Base-by-base conservation (phyloP, 1,140 invertebrate species). In the Zelostemma sp. region DNA sequence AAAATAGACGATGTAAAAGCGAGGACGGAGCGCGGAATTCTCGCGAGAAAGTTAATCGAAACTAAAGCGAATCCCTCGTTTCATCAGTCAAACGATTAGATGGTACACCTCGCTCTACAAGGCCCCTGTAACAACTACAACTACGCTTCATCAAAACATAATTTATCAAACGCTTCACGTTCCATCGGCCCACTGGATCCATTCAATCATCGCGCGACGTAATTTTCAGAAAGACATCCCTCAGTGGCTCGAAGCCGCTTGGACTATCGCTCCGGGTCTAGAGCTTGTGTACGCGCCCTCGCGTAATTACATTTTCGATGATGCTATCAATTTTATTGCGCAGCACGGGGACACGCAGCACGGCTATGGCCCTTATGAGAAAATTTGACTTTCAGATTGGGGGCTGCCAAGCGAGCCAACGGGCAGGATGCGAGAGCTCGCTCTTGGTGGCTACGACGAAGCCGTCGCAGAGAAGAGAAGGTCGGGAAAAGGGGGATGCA, bases 361-460 rank as follows among this genome's bases (percentile, higher is more conserved):
- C 54, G 70, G n/a, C n/a, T n/a, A 66, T 72, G 68, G 71, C 48
- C 61, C 61, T 65, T 75, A 76, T 75, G 74, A 74, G 73, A 73
- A 80, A 82, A 82, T 82, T 82, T 82, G 80, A 82, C 80, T 82
- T 82, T 81, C 78, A 82, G 80, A 82, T 82, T 78, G 77, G 72
- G 67, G 21, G 60, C 65, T 76, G 76, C 67, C 58, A 11, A 38
- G 67, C 74, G 62, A 73, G 57, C 70, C 64, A 65, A 53, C 68
- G 66, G 66, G 53, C 54, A 41, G 53, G 53, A 47, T 19, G 59
- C 63, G 38, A 38, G 61, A 59, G 47, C 46, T 49, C 21, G 43
- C 35, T 43, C 16, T 9, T 28, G 16, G 16, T 31, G 25, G 35
- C 33, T 33, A 45, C 28, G 60, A 17, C 1, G 21, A 38, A 33